Percentiles rank a stretch among this genome's conserved stretches.
phyloP scores from a whole-genome alignment of 2,113 vertebrate species.

The Isichthys henryi region DNA sequence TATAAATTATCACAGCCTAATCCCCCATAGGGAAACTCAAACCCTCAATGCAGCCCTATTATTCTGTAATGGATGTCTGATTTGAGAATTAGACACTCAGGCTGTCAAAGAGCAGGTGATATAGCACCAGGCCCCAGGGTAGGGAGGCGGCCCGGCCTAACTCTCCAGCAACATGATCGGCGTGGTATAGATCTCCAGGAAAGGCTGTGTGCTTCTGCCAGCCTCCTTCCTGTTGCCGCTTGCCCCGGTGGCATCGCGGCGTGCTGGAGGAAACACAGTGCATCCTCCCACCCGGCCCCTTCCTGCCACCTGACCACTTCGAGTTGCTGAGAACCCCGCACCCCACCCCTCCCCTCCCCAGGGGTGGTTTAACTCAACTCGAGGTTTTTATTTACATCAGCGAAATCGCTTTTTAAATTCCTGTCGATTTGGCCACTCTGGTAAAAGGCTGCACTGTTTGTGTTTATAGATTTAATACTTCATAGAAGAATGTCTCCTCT shows the following conservation, averaged over 20 bases:
- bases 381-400: not conserved
- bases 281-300: conserved; percentile 12
- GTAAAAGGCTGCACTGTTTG: not conserved
- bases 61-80: conserved; percentile 69
- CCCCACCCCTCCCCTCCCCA: not conserved
- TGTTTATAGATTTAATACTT: not conserved
- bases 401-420: not conserved
- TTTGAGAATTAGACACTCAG: conserved; percentile 59
- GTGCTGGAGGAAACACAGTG: conserved; percentile 43
- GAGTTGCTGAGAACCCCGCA: not conserved
- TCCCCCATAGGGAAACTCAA: conserved; percentile 65
- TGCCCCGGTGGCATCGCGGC: conserved; percentile 40
- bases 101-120: conserved; percentile 59
- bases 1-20: conserved; percentile 65
- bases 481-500: not conserved
- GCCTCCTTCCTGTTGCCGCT: conserved; percentile 39
- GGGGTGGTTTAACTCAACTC: not conserved
- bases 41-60: conserved; percentile 59
- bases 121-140: conserved; percentile 42
- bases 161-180: conserved; percentile 66
- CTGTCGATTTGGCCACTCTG: not conserved
- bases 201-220: conserved; percentile 36
- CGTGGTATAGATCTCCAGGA: conserved; percentile 59
- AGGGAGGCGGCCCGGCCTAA: conserved; percentile 52
- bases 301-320: not conserved